These are phyloP conservation scores for Lophius piscatorius DNA, from an alignment of 2,113 vertebrate species.

Conservation along the genomic window DNA sequence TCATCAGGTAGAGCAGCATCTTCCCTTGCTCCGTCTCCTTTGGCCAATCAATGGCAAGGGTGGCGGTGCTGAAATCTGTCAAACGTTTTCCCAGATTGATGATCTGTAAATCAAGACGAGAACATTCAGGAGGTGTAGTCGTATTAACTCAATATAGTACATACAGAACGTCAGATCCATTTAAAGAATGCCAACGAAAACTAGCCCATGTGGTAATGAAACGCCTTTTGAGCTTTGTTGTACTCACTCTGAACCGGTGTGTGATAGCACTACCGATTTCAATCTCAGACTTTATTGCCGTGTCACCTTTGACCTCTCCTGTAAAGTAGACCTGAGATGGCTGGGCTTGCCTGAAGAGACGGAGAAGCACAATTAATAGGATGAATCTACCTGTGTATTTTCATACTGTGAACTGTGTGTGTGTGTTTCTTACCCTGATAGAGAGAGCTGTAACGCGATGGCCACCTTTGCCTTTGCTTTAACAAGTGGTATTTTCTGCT, in stretches of 20 bases:
- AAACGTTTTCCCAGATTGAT: constrained; percentile 90
- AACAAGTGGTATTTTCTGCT: constrained; percentile 76
- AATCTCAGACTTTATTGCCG: constrained; percentile 84
- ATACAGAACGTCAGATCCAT: background rate
- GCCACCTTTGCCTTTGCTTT: constrained; percentile 89
- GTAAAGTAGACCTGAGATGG: constrained; percentile 94
- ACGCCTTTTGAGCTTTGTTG: background rate
- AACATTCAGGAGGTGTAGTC: background rate
- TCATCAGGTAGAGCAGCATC: constrained; percentile 91
- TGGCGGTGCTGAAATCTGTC: constrained; percentile 84
- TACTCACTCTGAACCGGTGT: constrained; percentile 91
- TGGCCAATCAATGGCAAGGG: constrained; percentile 89
- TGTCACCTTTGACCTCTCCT: constrained; percentile 80
- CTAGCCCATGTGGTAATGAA: background rate
- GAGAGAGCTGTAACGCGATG: constrained; percentile 87
- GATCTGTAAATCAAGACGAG: constrained; percentile 77
- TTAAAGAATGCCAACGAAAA: background rate
- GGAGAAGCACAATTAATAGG: background rate
- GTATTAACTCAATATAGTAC: background rate
- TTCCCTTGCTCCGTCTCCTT: constrained; percentile 84
- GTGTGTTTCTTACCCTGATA: constrained; percentile 84
- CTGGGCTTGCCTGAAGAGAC: constrained; percentile 82
- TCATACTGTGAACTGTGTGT: background rate
- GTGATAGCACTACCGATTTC: constrained; percentile 90
- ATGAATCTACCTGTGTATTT: background rate